These are phyloP conservation scores for Gari tellinella DNA, from an alignment of 2,888 invertebrate genomes.

Conservation along the genomic window DNA sequence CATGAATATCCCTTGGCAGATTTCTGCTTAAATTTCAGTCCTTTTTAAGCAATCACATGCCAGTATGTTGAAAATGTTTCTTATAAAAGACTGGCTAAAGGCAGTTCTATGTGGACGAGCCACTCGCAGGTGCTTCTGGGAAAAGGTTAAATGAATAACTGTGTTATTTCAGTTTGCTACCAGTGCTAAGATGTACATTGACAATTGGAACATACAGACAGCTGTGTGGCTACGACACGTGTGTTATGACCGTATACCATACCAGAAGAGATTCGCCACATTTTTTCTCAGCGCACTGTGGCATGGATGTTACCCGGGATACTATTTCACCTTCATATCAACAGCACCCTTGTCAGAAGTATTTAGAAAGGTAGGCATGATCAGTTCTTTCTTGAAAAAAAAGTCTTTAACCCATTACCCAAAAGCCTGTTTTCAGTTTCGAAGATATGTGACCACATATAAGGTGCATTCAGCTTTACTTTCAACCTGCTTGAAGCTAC, in stretches of 20 bases:
- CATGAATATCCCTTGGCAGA: too few relatives aligned
- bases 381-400: background rate
- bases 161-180: slow-evolving; percentile 88
- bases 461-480: too few relatives aligned
- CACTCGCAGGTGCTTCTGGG: too few relatives aligned
- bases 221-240: slow-evolving; percentile 95
- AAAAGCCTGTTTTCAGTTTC: too few relatives aligned
- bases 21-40: too few relatives aligned
- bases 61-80: too few relatives aligned
- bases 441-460: too few relatives aligned
- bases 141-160: background rate
- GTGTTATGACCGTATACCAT: slow-evolving; percentile 93
- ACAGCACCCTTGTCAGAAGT: slow-evolving; percentile 95
- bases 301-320: slow-evolving; percentile 90
- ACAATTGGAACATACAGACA: slow-evolving; percentile 98
- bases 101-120: too few relatives aligned
- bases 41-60: too few relatives aligned
- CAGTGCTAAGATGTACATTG: slow-evolving; percentile 93
- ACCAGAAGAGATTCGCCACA: slow-evolving; percentile 87
- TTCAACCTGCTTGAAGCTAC: too few relatives aligned
- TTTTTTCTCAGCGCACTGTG: slow-evolving; percentile 89
- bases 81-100: too few relatives aligned
- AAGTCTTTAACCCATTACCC: too few relatives aligned
- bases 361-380: slow-evolving; percentile 89
- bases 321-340: slow-evolving; percentile 94